Base-by-base conservation (phyloP, 1,140 invertebrate species). In the Trichonephila clavipes region DNA sequence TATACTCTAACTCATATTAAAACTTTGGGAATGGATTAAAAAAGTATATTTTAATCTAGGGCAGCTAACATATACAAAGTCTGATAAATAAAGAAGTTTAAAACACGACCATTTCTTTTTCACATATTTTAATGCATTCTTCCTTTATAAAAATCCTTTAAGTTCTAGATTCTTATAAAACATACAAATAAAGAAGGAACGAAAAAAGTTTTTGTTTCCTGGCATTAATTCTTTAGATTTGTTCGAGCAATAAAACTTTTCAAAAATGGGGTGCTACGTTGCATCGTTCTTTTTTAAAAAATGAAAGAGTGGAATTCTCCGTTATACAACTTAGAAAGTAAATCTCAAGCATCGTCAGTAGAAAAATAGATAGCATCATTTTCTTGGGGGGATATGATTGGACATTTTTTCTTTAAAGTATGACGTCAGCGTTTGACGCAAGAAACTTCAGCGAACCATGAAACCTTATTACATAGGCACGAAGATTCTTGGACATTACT, bases 381-480 rank as follows among this genome's bases (percentile, higher is more conserved):
- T 90, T 62, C 89, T 51, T 19, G 51, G 58, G 24, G 28, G 89
- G 51, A 62, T 82, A 77, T 64, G 72, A 61, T 59, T 28, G 89
- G 72, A 90, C 72, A 62, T 82, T 90, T 90, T 90, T 90, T 90
- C 89, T 90, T 58, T 44, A 34, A 81, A 90, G 44, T 62, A 58
- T 90, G 89, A 90, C 89, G 89, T 90, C 69, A 90, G 58, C 14
- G 64, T 81, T 85, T 61, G 89, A 62, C 69, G 89, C 61, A 90
- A 61, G n/a, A 90, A 81, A 81, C 61, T n/a, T 72, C 69, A 82
- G 58, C n/a, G 10, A 51, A 81, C 89, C 89, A 51, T 90, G 51
- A 90, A 90, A 90, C 28, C 72, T 59, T 72, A 88, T 88, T 88
- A 72, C 64, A 64, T 58, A 24, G 21, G 82, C 24, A 10, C 51